Conservation (phyloP, 2,888 invertebrate species). For the Philopedon plagiatum region DNA sequence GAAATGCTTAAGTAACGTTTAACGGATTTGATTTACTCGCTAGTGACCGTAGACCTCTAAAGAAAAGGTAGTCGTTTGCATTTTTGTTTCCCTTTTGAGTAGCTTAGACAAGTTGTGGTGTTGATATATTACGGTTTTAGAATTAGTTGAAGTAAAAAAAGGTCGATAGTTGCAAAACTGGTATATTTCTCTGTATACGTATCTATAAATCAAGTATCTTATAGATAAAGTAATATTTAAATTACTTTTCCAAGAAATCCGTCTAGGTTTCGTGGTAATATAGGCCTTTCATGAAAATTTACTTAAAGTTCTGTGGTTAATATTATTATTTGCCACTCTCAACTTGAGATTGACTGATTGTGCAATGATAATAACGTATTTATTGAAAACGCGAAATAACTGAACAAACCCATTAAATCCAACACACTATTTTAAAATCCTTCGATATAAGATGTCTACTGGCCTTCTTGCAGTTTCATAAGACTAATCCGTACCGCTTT, state of each 20-base stretch:
- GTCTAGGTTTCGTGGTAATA: not conserved
- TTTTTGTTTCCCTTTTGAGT: not conserved
- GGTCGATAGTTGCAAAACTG: constrained; percentile 5
- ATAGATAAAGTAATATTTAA: constrained; percentile 5
- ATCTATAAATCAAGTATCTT: too few species aligned
- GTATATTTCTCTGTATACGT: not conserved
- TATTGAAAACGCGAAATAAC: too few species aligned
- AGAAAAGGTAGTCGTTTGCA: not conserved
- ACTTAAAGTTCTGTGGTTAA: too few species aligned
- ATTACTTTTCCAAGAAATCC: not conserved
- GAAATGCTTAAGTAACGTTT: too few species aligned
- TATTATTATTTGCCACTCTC: too few species aligned
- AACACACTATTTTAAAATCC: not conserved
- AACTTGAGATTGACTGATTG: too few species aligned
- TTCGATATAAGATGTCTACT: not conserved
- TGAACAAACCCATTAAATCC: constrained; percentile 6
- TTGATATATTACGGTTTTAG: constrained; percentile 1
- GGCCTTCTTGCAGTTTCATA: constrained; percentile 8
- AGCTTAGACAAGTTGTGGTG: not conserved
- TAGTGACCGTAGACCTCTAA: not conserved
- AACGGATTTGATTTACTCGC: too few species aligned
- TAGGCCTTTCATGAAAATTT: not conserved
- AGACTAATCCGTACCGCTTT: constrained; percentile 6
- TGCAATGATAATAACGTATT: too few species aligned
- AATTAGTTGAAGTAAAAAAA: not conserved